Base-by-base conservation (phyloP, 2,797 vertebrate species). In the Leptatherina wallacei region DNA sequence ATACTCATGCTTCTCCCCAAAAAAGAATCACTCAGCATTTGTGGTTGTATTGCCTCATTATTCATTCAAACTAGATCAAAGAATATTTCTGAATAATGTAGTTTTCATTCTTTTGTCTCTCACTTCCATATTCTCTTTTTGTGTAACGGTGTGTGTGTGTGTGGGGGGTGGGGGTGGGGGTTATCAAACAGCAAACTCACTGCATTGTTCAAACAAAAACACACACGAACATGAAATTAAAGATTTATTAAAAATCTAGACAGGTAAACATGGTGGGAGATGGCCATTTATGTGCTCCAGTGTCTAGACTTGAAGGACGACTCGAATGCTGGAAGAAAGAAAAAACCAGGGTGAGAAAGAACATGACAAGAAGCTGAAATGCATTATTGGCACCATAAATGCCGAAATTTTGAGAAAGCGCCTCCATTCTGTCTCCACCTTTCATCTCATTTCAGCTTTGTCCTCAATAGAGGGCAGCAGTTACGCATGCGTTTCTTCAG, bases 61-160 rank as follows among this genome's bases (percentile, higher is more conserved):
- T 82, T 85, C 72, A 83, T 73, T 71, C 73, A 59, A 57, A 59
- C 18, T 6, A 73, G 74, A 89, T 88, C 89, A 91, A 85, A 89
- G 84, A 73, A 62, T 64, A 33, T 69, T 63, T 82, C 70, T 56
- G 72, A 85, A 84, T 81, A 83, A 85, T 86, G 33, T 56, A 69
- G 55, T 80, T 81, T 75, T 70, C 66, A 42, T 76, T 78, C 44
- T 30, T 51, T 40, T 66, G 57, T 68, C 78, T 65, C 59, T 58
- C 36, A 32, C 32, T 35, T 49, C 64, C 63, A 61, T 55, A 40
- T 65, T 78, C 56, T 69, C 54, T 56, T 22, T 66, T 29, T 68
- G 59, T 61, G 27, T 52, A 9, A 1, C 11, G 51, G 12, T n/a
- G n/a, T n/a, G n/a, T n/a, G n/a, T n/a, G n/a, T n/a, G n/a, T n/a